These are phyloP conservation scores for Macroteleia sp. DNA, from an alignment of 2,888 invertebrate species.

Conservation along the genomic window DNA sequence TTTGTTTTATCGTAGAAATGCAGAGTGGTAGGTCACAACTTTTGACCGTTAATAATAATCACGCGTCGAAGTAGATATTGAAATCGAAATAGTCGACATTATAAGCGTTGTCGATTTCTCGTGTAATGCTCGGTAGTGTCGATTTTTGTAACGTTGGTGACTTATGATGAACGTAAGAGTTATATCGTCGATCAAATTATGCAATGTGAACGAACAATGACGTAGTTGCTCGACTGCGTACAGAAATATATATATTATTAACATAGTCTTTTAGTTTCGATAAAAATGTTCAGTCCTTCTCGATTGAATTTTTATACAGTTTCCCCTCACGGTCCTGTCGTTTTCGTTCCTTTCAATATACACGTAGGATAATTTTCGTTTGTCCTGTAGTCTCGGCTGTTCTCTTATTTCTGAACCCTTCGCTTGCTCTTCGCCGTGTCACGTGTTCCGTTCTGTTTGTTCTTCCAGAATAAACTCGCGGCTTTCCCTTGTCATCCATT, in stretches of 20 bases:
- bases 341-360: conserved; percentile 61
- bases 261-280: conserved; percentile 84
- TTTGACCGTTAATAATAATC: conserved; percentile 58
- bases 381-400: conserved; percentile 34
- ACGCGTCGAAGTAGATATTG: conserved; percentile 55
- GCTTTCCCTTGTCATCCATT: conserved; percentile 70
- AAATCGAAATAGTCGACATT: conserved; percentile 44
- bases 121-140: conserved; percentile 62
- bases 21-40: conserved; percentile 57
- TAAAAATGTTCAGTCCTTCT: conserved; percentile 84
- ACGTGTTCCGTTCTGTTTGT: conserved; percentile 15
- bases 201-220: conserved; percentile 84
- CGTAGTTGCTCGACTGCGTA: conserved; percentile 83
- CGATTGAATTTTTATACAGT: conserved; percentile 76
- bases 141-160: conserved; percentile 68
- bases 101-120: conserved; percentile 32
- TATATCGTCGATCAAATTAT: conserved; percentile 83
- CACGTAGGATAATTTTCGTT: conserved; percentile 56
- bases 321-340: conserved; percentile 59
- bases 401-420: conserved; percentile 49
- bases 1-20: conserved; percentile 59
- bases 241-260: conserved; percentile 81
- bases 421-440: conserved; percentile 56
- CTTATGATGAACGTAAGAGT: conserved; percentile 81
- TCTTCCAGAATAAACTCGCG: conserved; percentile 36